Base-by-base conservation (phyloP, 2,797 vertebrate genomes). In the Poecilia velifera region DNA sequence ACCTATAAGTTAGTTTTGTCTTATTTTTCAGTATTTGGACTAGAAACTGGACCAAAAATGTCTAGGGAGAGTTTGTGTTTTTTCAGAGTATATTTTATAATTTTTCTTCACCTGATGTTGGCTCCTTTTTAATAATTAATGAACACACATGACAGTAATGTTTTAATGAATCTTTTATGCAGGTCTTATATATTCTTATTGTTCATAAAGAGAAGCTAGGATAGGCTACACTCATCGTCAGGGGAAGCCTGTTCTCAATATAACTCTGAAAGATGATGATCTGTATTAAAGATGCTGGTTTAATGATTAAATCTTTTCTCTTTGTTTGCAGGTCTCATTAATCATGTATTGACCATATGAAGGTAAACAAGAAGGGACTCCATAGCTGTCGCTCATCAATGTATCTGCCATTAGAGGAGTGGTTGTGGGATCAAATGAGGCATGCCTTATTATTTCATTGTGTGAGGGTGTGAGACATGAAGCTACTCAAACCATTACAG, bases 371-470 rank as follows among this genome's bases (percentile, higher is more conserved):
- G 89, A 91, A 77, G 45, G 81, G 77, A 92, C 79, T 88, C 86
- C 87, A 91, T 80, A 86, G 73, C 83, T 76, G 82, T 90, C 90
- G 84, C 93, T 89, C 76, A 81, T 82, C 88, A 90, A 91, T 85
- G 79, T 91, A 87, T 93, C 90, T 91, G 87, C 90, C 89, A 89
- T 91, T 93, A 78, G 85, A 82, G 81, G 83, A 85, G 51, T 84
- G 84, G 82, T 83, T 62, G 80, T 87, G 84, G 76, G 89, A 88
- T 84, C 94, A 83, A 87, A 90, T 87, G 96, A 97, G 96, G 98
- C 97, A 98, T 98, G 98, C 97, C 97, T 98, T 98, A 98, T 97
- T 96, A 97, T 96, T 97, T 96, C 95, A 91, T 93, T 93, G 94
- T 96, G 95, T 94, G 95, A 96, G 93, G 89, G 92, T 95, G 94